Base-by-base conservation (phyloP, 92 coral and sea anemone genomes). In the Zoanthus sociatus region DNA sequence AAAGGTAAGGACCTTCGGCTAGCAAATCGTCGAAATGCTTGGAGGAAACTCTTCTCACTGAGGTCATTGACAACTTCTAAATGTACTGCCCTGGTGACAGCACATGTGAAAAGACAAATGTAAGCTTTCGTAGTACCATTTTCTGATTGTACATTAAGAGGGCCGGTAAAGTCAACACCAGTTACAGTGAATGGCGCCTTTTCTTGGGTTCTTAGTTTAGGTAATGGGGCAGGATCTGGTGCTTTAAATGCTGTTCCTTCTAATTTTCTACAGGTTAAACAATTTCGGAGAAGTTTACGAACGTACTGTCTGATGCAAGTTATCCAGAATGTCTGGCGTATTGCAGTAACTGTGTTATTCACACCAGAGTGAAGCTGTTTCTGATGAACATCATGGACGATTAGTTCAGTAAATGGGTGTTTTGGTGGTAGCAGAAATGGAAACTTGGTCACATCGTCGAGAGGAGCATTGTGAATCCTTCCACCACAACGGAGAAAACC, bases 131-230 rank as follows among this genome's bases (percentile, higher is more conserved):
- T 73, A 9, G 47, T 66, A 32, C 71, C 51, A 50, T 17, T 42
- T n/a, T 88, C 30, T 15, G 73, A 20, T 12, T 50, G 11, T 1
- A 91, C 86, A 50, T 75, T 81, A 4, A 89, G 78, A 16, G 91
- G 86, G 30, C 94, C 94, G 2, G 94, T 86, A 32, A 86, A 92
- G 48, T 92, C 94, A 0, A 92, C 94, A 21, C 94, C 92, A 3
- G 91, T 92, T 6, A 89, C 92, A 30, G 88, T 21, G 69, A 92
- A 89, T 12, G 92, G 94, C 32, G 44, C 17, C 33, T 79, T 1
- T 70, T 92, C 85, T 51, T 87, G 89, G 47, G 89, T 81, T 87
- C 94, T 64, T 1, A 75, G 6, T 30, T 86, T 89, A n/a, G 94
- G 92, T n/a, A 92, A 17, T 1, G 87, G 82, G 13, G 90, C 73